Evolutionary conservation across 2,113 vertebrate genomes (phyloP).

Genomic region (Centropristis striata): DNA sequence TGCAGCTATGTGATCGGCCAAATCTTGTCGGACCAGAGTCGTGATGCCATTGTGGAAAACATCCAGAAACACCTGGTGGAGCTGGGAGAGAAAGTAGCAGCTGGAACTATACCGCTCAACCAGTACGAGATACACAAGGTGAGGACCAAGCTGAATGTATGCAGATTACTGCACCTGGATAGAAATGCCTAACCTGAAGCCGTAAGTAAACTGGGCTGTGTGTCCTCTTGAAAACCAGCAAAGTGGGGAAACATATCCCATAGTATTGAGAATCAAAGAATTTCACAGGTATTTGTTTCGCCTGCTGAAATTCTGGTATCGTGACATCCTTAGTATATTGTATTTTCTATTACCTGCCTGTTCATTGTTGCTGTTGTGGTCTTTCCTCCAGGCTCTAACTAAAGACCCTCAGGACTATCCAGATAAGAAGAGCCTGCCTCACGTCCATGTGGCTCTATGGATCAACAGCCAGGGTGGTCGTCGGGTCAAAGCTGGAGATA

Average conservation of each 20-base stretch:
- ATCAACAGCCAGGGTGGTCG: constrained; percentile 96
- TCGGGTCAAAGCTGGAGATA: constrained; percentile 96
- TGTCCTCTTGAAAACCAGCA: background rate
- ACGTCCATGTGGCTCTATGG: constrained; percentile 98
- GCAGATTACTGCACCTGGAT: background rate
- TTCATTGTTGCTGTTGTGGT: background rate
- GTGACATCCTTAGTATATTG: no score
- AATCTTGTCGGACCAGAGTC: constrained; percentile 96
- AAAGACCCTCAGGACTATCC: constrained; percentile 99
- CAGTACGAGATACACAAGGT: constrained; percentile 99
- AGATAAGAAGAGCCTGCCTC: constrained; percentile 95
- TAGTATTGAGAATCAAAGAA: no score
- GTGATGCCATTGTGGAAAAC: constrained; percentile 95
- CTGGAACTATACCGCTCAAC: constrained; percentile 86
- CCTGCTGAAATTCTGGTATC: no score
- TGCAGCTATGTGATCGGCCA: constrained; percentile 95
- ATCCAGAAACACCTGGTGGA: constrained; percentile 95
- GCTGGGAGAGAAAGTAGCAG: constrained; percentile 92
- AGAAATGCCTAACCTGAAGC: background rate
- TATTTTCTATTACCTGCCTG: background rate
- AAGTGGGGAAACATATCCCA: no score
- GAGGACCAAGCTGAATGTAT: constrained; percentile 37
- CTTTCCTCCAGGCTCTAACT: constrained; percentile 89
- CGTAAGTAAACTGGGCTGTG: background rate
- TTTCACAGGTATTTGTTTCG: no score